These are phyloP conservation scores for Agonum fuliginosum DNA, from an alignment of 2,888 invertebrate species.

Conservation along the genomic window DNA sequence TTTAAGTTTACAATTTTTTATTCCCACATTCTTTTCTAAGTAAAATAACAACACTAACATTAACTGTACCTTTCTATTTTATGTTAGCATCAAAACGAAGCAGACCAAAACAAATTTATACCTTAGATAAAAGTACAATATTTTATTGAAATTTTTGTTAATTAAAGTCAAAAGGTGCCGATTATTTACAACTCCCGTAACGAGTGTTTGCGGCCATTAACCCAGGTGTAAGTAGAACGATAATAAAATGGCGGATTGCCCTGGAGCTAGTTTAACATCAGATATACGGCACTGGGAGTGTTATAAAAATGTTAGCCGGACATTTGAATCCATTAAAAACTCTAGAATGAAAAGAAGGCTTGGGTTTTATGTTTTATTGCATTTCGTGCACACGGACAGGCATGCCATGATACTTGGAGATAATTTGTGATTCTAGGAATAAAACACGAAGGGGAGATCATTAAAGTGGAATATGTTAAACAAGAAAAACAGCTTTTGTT, in stretches of 20 bases:
- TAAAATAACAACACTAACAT: not conserved
- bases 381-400: not conserved
- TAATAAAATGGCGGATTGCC: conserved; percentile 51
- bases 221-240: conserved; percentile 57
- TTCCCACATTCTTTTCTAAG: not conserved
- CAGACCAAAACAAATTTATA: conserved; percentile 26
- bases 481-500: conserved; percentile 8
- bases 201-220: conserved; percentile 56
- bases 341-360: not conserved
- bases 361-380: conserved; percentile 22
- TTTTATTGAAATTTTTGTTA: conserved; percentile 49
- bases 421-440: conserved; percentile 53
- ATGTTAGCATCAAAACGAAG: not conserved
- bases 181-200: conserved; percentile 46
- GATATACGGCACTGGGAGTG: conserved; percentile 47
- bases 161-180: conserved; percentile 53
- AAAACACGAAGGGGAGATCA: conserved; percentile 23
- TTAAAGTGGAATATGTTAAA: conserved; percentile 8
- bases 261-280: conserved; percentile 52
- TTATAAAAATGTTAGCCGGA: conserved; percentile 46
- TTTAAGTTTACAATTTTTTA: not conserved
- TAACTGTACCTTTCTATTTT: conserved; percentile 4
- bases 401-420: conserved; percentile 24
- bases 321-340: conserved; percentile 52
- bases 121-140: conserved; percentile 2